Percentiles rank a stretch among this genome's conserved stretches.
phyloP scores from a whole-genome alignment of 2,797 vertebrate genomes.

The Sebastes flavidus region DNA sequence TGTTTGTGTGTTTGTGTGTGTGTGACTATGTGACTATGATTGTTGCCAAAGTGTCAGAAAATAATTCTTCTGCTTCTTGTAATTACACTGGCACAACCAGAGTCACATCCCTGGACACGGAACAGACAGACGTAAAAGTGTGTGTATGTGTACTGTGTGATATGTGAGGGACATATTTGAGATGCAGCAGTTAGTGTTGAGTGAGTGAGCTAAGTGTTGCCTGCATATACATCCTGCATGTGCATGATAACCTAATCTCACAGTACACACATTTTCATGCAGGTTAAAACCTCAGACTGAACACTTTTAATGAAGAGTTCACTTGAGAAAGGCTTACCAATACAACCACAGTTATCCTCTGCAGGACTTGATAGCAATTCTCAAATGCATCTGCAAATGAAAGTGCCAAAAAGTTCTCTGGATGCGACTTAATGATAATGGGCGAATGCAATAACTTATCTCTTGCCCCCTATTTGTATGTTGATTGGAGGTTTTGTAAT shows the following conservation, averaged over 20 bases:
- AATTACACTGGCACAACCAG: slow-evolving; percentile 69
- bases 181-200: neutral
- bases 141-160: neutral
- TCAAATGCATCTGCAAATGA: slow-evolving; percentile 18
- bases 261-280: slow-evolving; percentile 7
- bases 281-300: slow-evolving; percentile 18
- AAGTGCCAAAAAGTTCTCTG: neutral
- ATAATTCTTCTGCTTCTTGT: slow-evolving; percentile 54
- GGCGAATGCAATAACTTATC: neutral
- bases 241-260: slow-evolving; percentile 26
- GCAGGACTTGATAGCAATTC: neutral
- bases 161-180: neutral
- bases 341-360: neutral
- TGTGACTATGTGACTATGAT: slow-evolving; percentile 10
- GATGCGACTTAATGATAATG: neutral
- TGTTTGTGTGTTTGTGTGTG: neutral
- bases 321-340: neutral
- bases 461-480: slow-evolving; percentile 1
- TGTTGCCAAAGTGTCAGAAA: slow-evolving; percentile 46
- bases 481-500: neutral
- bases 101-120: slow-evolving; percentile 55
- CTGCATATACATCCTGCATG: slow-evolving; percentile 15
- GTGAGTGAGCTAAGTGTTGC: neutral
- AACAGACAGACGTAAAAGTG: slow-evolving; percentile 4
- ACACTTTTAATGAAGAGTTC: slow-evolving; percentile 15